Evolutionary conservation across 2,888 invertebrate species (phyloP), one percentile per base, ranked within the genome.

Genomic region (Brenthis ino): DNA sequence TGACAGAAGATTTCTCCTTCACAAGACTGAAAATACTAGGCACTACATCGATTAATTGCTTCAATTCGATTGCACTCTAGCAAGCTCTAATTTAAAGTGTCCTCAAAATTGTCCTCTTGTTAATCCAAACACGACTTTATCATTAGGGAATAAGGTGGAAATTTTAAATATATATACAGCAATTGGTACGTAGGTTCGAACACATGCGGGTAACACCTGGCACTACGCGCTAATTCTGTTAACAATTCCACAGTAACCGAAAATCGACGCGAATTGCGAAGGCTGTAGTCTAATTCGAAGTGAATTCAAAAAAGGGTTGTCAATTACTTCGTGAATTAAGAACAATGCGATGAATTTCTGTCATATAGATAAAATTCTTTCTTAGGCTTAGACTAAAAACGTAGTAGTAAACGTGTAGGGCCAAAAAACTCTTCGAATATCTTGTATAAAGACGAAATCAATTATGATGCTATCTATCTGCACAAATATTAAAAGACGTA

Each of bases 211-310:
- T 57, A 70, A 65, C 72, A 72, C 72, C 70, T 69, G 68, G 68
- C 70, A 69, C 72, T 69, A 75, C 78, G 72, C 64, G 58, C 73
- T 75, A 80, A 80, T 81, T 80, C 76, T 77, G 77, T 75, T 74
- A 74, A 74, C 73, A 64, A 66, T 68, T 71, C 70, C 61, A 66
- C 60, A 51, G 66, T 67, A 58, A 67, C 65, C 70, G 67, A 71
- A 74, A 69, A 73, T 71, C 65, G 65, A 65, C 68, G 64, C 28
- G 57, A 63, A 69, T 67, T 67, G 16, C 37, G 6, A 37, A 63
- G 37, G 63, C 53, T 16, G 16, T n/a, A 33, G 53, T 6, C 13
- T 13, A 63, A 54, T 57, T 60, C 33, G 24, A 28, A 28, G 69
- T 64, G 67, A 72, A 69, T 67, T 61, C 50, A 24, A 43, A 63